Conservation (phyloP, 1,140 invertebrate species). For the Drosophila pachea region DNA sequence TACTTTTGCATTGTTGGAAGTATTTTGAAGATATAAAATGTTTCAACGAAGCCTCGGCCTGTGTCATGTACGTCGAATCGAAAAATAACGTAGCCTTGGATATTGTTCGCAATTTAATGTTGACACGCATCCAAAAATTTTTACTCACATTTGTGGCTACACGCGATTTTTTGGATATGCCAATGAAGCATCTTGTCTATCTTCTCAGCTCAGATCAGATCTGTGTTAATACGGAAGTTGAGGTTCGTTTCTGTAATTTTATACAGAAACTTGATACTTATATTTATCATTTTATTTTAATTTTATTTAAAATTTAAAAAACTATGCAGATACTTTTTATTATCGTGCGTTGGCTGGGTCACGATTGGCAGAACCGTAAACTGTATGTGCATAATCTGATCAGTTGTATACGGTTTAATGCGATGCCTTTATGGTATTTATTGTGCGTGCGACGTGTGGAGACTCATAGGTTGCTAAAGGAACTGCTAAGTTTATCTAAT, state of each 20-base stretch:
- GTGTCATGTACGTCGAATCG: conserved; percentile 83
- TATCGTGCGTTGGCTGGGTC: conserved; percentile 47
- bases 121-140: conserved; percentile 86
- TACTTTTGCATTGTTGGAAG: conserved; percentile 86
- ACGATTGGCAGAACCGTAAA: conserved; percentile 40
- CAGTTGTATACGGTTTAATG: conserved; percentile 42
- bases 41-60: conserved; percentile 85
- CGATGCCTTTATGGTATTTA: conserved; percentile 58
- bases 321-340: conserved; percentile 44
- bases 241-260: conserved; percentile 79
- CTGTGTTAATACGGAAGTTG: conserved; percentile 81
- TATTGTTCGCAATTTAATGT: conserved; percentile 81
- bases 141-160: conserved; percentile 86
- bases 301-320: not conserved
- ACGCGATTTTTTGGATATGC: conserved; percentile 84
- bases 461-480: conserved; percentile 14
- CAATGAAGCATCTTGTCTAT: conserved; percentile 83
- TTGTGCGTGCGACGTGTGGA: conserved; percentile 49
- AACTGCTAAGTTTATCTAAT: conserved; percentile 18
- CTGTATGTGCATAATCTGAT: conserved; percentile 6
- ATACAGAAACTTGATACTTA: too few relatives aligned
- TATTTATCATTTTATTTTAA: not conserved
- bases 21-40: conserved; percentile 83
- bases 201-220: conserved; percentile 85
- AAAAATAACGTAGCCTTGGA: conserved; percentile 70